Conservation (phyloP, 2,113 vertebrate genomes). For the Hippocampus abdominalis region DNA sequence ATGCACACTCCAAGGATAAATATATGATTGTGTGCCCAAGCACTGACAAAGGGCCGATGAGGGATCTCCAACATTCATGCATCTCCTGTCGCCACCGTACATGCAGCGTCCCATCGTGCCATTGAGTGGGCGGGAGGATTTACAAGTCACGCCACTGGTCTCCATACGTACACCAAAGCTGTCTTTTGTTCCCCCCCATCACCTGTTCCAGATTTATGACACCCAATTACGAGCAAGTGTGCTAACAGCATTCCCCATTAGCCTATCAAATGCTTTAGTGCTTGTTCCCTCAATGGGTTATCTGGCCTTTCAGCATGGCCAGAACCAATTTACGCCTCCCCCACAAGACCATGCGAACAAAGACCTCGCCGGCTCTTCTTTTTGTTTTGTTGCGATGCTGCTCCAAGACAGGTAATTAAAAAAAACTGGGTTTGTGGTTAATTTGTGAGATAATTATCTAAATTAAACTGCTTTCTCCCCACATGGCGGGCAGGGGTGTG, state of each 20-base stretch:
- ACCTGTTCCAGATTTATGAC: constrained; percentile 86
- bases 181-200: constrained; percentile 81
- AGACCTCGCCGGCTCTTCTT: constrained; percentile 54
- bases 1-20: neutral
- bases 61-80: constrained; percentile 67
- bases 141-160: constrained; percentile 76
- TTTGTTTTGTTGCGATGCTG: constrained; percentile 52
- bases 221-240: constrained; percentile 77
- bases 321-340: constrained; percentile 62
- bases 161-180: constrained; percentile 74
- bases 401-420: constrained; percentile 69
- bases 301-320: constrained; percentile 63
- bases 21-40: neutral
- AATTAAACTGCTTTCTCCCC: constrained; percentile 67
- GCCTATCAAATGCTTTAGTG: constrained; percentile 78
- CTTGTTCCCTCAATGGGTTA: constrained; percentile 75
- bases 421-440: constrained; percentile 64
- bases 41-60: constrained; percentile 70
- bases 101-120: constrained; percentile 75
- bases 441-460: constrained; percentile 73
- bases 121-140: constrained; percentile 84
- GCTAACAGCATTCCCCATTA: constrained; percentile 81
- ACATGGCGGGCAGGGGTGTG: neutral
- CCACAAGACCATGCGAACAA: constrained; percentile 57
- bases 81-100: constrained; percentile 72